Evolutionary conservation across 2,888 invertebrate species (phyloP), one percentile per base, ranked within the genome.

Genomic region (Cylloceria caligata): DNA sequence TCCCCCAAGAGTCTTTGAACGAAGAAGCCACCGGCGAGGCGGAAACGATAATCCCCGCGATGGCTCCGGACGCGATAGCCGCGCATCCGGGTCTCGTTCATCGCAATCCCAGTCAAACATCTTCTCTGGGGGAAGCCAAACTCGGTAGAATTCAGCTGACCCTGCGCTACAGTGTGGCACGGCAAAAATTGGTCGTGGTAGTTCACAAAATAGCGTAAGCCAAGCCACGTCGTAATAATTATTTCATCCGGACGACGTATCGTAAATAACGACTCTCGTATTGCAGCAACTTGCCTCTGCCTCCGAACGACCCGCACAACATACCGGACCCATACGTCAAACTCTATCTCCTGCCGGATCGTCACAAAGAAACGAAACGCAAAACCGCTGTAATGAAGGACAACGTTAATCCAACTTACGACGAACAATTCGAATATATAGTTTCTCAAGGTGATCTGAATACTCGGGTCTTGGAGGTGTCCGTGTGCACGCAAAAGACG

Each of bases 241-340:
- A 2, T 64, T 39, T 64, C 30, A 67, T 42, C 49, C 60, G 69
- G 57, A 36, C 27, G 5, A 45, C n/a, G 7, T 47, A 47, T 19
- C 16, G 19, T 5, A 19, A 47, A 19, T 42, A 34, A 67, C n/a
- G 77, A 69, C 65, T 74, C 47, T 77, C 65, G 68, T 83, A 21
- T 92, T 90, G 68, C 91, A 97, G 97, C 88, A 96, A 97, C 92
- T 94, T 98, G 88, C 92, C 92, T 39, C 80, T 92, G 34, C 97
- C 97, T 0, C 93, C 96, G 55, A 96, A 96, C 88, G 97, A 97
- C 91, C 96, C 96, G 0, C 94, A 95, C 83, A 97, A 96, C 91
- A 96, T 97, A 88, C 98, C 98, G 0, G 98, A 98, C 93, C 97
- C 98, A 0, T 98, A 98, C 90, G 97, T 98, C 0, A 98, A 98